Percentiles rank a stretch among this genome's conserved stretches.
These are phyloP conservation scores for Pseudochirops corinnae DNA, from an alignment of 2,797 vertebrate genomes.

Conservation along the genomic window DNA sequence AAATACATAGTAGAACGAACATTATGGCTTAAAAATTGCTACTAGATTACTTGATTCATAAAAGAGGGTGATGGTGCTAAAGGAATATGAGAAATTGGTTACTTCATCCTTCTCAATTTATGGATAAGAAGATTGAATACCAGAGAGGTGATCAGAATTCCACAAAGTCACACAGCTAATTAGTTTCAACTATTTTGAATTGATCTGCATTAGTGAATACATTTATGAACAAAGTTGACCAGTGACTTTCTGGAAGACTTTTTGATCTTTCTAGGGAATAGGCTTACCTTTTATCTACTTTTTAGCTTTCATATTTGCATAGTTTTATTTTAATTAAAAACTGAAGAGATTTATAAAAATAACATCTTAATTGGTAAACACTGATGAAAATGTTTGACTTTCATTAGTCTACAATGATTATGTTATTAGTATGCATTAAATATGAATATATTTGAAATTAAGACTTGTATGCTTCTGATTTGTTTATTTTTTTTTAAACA, in stretches of 20 bases:
- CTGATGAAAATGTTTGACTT: constrained; percentile 53
- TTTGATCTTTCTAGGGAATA: background rate
- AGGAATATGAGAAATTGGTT: background rate
- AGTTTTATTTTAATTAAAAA: constrained; percentile 28
- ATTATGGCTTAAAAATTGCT: background rate
- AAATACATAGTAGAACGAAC: background rate
- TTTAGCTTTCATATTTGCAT: background rate
- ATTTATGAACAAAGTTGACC: background rate
- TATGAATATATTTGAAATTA: constrained; percentile 61
- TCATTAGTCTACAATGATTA: constrained; percentile 28
- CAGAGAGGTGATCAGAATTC: background rate
- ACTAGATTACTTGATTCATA: background rate
- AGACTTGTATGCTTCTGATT: constrained; percentile 1
- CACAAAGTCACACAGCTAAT: background rate
- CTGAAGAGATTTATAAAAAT: constrained; percentile 27
- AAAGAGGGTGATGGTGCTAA: background rate
- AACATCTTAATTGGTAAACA: constrained; percentile 38
- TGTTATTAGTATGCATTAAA: constrained; percentile 56
- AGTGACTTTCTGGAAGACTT: background rate
- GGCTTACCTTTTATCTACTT: constrained; percentile 5
- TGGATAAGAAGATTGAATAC: background rate
- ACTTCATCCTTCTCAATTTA: background rate
- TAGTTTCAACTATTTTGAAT: background rate
- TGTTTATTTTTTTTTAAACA: constrained; percentile 53
- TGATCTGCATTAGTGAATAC: background rate